Percentiles rank a stretch among this genome's conserved stretches.
Evolutionary conservation across 2,888 invertebrate genomes (phyloP).

Genomic region (Zeuzera pyrina): DNA sequence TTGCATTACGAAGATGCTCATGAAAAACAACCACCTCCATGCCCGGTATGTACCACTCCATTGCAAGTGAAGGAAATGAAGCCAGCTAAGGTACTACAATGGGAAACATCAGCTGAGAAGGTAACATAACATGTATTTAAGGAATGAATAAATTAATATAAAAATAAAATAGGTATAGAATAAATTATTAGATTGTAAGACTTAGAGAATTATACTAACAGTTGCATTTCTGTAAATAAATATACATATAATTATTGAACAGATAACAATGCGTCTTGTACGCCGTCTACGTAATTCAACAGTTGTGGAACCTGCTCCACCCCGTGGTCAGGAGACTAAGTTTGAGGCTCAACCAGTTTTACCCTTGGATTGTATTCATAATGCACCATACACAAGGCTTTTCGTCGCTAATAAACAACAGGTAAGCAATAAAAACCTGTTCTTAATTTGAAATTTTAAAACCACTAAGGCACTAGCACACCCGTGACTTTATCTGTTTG

Average conservation of each 20-base stretch:
- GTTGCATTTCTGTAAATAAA: too few relatives aligned
- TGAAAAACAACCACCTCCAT: slow-evolving; percentile 83
- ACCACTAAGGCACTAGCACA: too few relatives aligned
- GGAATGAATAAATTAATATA: neutral
- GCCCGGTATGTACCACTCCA: slow-evolving; percentile 93
- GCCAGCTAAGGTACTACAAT: slow-evolving; percentile 68
- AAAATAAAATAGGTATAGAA: neutral
- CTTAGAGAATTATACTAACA: too few relatives aligned
- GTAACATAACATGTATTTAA: slow-evolving; percentile 24
- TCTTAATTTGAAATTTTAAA: too few relatives aligned
- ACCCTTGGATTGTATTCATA: slow-evolving; percentile 50
- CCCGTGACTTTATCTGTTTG: too few relatives aligned
- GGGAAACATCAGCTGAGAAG: slow-evolving; percentile 50
- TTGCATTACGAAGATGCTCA: slow-evolving; percentile 91
- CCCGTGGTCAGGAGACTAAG: slow-evolving; percentile 68
- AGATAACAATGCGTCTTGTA: slow-evolving; percentile 84
- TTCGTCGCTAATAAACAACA: slow-evolving; percentile 80
- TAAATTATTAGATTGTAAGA: too few relatives aligned
- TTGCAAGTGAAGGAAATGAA: slow-evolving; percentile 87
- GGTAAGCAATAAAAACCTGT: slow-evolving; percentile 59
- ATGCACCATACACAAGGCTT: slow-evolving; percentile 81
- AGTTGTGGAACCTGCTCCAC: slow-evolving; percentile 76
- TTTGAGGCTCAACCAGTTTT: slow-evolving; percentile 27
- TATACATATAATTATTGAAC: too few relatives aligned
- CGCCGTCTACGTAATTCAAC: slow-evolving; percentile 80